These are phyloP conservation scores for Drepana falcataria DNA, from an alignment of 2,888 invertebrate genomes.

Conservation along the genomic window DNA sequence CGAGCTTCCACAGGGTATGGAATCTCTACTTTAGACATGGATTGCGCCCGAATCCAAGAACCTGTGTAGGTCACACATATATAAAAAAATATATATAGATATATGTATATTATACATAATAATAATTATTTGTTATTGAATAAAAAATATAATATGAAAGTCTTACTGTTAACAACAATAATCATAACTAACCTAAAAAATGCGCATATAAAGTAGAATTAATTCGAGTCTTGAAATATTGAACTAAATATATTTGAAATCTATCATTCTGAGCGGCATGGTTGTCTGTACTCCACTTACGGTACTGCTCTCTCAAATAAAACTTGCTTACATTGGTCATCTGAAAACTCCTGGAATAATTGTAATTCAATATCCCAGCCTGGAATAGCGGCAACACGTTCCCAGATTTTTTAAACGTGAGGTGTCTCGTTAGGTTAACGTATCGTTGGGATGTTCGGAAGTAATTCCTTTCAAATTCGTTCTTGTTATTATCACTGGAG, in stretches of 20 bases:
- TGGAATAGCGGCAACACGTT: constrained; percentile 35
- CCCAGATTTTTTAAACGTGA: constrained; percentile 35
- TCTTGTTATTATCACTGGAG: constrained; percentile 21
- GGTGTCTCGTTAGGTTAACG: constrained; percentile 42
- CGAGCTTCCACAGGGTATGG: constrained; percentile 63
- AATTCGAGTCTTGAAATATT: constrained; percentile 62
- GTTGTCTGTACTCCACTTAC: constrained; percentile 20
- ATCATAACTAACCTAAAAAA: constrained; percentile 47
- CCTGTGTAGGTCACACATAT: constrained; percentile 29
- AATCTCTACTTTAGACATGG: constrained; percentile 49
- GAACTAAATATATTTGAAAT: constrained; percentile 38
- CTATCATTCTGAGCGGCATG: constrained; percentile 9
- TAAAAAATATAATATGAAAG: too few species aligned
- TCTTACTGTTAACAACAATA: too few species aligned
- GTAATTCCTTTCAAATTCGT: constrained; percentile 45
- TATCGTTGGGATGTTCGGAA: constrained; percentile 49
- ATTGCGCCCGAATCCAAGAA: constrained; percentile 42
- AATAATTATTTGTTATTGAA: too few species aligned
- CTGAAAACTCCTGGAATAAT: constrained; percentile 46
- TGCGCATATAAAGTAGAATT: constrained; percentile 61
- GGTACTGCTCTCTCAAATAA: constrained; percentile 28
- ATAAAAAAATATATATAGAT: neutral
- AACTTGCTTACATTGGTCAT: constrained; percentile 50
- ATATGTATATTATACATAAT: too few species aligned
- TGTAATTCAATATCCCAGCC: constrained; percentile 43